Percentiles rank a stretch among this genome's conserved stretches.
phyloP scores from a whole-genome alignment of 2,113 vertebrate species.

The Globicephala melas region DNA sequence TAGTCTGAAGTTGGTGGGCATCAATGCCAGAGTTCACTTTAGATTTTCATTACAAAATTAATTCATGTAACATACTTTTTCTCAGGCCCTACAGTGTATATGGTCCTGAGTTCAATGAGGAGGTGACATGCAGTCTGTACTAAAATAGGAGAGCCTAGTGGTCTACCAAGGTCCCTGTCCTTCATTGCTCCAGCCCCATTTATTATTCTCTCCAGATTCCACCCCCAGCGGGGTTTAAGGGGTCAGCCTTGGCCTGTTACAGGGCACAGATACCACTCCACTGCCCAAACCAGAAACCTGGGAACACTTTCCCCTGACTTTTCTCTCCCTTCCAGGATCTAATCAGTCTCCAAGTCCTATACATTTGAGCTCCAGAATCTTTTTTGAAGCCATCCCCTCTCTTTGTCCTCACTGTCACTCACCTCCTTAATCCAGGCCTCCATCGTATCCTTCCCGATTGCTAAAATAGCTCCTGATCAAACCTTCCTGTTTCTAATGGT shows the following conservation, averaged over 20 bases:
- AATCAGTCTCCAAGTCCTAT: neutral
- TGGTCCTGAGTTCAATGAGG: neutral
- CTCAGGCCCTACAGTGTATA: neutral
- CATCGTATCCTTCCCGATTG: neutral
- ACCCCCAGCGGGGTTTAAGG: rapidly evolving
- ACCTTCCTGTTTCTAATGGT: neutral
- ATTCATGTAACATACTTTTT: neutral
- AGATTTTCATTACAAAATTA: constrained; percentile 7
- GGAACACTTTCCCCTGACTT: neutral
- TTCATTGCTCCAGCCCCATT: neutral
- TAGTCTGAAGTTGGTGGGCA: neutral
- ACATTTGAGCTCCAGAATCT: neutral
- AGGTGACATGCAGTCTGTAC: neutral
- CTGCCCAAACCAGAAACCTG: neutral
- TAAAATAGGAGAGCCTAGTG: neutral
- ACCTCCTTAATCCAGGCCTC: neutral
- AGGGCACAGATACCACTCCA: neutral
- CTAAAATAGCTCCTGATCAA: neutral
- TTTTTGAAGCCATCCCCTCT: neutral
- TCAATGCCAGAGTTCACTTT: neutral
- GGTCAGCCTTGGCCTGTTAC: neutral
- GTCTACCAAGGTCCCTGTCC: neutral
- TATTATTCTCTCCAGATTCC: neutral
- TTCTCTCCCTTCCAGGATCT: neutral
- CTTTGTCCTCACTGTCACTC: neutral